Percentiles rank a stretch among this genome's conserved stretches.
phyloP scores from a whole-genome alignment of 2,888 invertebrate species.

The Elmis aenea region DNA sequence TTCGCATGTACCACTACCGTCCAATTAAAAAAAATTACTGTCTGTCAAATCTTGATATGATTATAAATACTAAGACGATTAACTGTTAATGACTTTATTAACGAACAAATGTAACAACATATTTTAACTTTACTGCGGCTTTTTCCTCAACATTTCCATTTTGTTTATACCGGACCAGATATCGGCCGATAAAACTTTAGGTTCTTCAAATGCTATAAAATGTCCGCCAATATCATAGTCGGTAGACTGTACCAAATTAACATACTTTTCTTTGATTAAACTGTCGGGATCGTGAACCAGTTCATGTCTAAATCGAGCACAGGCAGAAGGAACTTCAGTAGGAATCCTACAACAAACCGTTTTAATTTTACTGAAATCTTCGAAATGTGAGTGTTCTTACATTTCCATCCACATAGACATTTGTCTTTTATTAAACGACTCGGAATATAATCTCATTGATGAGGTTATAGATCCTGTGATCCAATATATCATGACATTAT shows the following conservation, averaged over 20 bases:
- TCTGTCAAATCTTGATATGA: no score
- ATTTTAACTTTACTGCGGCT: no score
- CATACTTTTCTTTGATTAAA: conserved; percentile 55
- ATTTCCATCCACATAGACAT: conserved; percentile 17
- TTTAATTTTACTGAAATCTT: no score
- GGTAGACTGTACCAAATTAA: conserved; percentile 63
- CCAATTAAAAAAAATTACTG: no score
- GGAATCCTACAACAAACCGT: conserved; percentile 59
- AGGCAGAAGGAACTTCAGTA: conserved; percentile 63
- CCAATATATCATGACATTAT: conserved; percentile 84
- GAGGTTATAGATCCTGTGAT: conserved; percentile 66
- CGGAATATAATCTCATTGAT: conserved; percentile 70
- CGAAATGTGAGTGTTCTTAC: conserved; percentile 17
- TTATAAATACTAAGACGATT: no score
- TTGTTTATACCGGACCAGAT: conserved; percentile 57
- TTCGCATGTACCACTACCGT: no score
- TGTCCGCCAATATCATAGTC: conserved; percentile 72
- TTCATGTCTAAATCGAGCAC: conserved; percentile 69
- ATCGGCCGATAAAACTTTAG: conserved; percentile 65
- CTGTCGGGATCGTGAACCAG: conserved; percentile 56
- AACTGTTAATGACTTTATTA: no score
- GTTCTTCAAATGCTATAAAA: conserved; percentile 79
- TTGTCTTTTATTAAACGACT: conserved; percentile 48
- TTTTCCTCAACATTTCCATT: no score
- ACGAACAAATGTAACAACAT: no score